Base-by-base conservation (phyloP, 1,140 invertebrate genomes). In the Megalopta genalis region DNA sequence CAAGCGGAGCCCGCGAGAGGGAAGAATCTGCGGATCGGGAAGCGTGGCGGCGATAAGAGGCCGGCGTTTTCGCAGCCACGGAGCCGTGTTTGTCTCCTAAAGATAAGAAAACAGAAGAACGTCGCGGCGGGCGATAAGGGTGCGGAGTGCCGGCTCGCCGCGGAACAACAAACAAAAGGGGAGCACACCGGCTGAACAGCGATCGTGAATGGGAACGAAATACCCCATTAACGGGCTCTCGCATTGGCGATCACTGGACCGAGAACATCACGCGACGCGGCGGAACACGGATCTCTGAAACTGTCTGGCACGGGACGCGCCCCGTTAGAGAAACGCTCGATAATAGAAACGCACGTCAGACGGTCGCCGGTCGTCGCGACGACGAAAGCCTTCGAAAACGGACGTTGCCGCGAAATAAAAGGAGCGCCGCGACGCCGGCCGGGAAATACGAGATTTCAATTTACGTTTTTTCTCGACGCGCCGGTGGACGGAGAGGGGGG, bases 81-180 rank as follows among this genome's bases (percentile, higher is more conserved):
- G 27, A 77, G 49, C 25, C 18, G 57, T 69, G 74, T 69, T 77
- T 77, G 66, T 70, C 27, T 14, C 42, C 42, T 16, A 21, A 25
- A 77, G 66, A 70, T 77, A 70, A 70, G 66, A 49, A 70, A 62
- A 52, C 66, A 70, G 27, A 42, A 49, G 32, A 39, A 37, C 42
- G 23, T 16, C 62, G 59, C 49, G 62, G 42, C 14, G n/a, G 12
- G 1, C 46, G 75, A 77, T 71, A 71, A 71, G 14, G 23, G 16
- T n/a, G n/a, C n/a, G 27, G 32, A 32, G 5, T 4, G n/a, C n/a
- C 39, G 14, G 16, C 57, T n/a, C 8, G 21, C n/a, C n/a, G 3
- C 62, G 27, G 65, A 54, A 74, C 16, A 54, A 54, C 46, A 65
- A 65, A 64, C 42, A 62, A 49, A 37, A 37, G 37, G 10, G 7